phyloP scores from a whole-genome alignment of 2,113 vertebrate genomes.

The Phyllopteryx taeniolatus region DNA sequence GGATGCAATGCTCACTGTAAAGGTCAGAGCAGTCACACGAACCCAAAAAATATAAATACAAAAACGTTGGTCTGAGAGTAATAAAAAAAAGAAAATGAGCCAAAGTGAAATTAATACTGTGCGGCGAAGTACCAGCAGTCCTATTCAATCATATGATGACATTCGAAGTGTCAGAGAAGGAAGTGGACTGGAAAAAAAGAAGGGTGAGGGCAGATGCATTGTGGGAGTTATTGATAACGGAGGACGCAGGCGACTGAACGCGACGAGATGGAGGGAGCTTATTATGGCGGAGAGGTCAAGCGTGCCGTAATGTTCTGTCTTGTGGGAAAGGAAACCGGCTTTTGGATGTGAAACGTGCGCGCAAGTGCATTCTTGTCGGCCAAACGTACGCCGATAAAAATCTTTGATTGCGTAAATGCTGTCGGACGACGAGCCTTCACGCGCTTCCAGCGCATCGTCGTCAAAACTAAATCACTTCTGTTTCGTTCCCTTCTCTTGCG shows the following conservation, averaged over 20 bases:
- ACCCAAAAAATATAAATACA: conserved; percentile 17
- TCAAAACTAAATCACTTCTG: not conserved
- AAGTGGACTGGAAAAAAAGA: conserved; percentile 3
- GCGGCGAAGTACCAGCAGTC: conserved; percentile 35
- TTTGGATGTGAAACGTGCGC: conserved; percentile 3
- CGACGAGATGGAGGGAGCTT: conserved; percentile 12
- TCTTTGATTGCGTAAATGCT: conserved; percentile 1
- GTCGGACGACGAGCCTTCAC: not conserved
- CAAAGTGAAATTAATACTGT: conserved; percentile 38
- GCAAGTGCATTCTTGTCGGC: not conserved
- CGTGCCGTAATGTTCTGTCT: conserved; percentile 42
- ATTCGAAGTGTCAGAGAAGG: conserved; percentile 20
- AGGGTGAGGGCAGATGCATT: not conserved
- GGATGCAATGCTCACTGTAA: conserved; percentile 22
- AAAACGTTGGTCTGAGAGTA: not conserved
- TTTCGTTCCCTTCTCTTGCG: not conserved
- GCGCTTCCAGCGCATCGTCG: not conserved
- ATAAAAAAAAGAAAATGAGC: conserved; percentile 13
- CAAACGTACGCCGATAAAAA: not conserved
- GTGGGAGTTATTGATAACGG: conserved; percentile 9
- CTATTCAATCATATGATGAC: conserved; percentile 39
- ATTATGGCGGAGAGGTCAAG: conserved; percentile 60
- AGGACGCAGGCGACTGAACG: conserved; percentile 11
- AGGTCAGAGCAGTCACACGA: conserved; percentile 47
- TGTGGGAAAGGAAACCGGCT: conserved; percentile 38